Base-by-base conservation (phyloP, 1,140 invertebrate species). In the Pogonognathellus flavescens region DNA sequence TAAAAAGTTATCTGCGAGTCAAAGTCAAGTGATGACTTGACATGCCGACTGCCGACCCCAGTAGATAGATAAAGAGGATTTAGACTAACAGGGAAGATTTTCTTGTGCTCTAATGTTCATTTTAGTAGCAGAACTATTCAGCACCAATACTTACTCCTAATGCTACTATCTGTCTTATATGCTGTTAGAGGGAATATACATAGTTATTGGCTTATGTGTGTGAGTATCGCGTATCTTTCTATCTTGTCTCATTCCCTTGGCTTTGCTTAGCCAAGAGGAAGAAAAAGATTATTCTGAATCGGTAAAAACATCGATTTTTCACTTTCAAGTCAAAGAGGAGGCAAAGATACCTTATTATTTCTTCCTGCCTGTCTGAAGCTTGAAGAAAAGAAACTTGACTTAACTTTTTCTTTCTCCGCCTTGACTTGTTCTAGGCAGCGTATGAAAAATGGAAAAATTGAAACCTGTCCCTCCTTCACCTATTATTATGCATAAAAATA, bases 261-360 rank as follows among this genome's bases (percentile, higher is more conserved):
- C 70, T 70, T 82, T 85, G 72, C 84, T 55, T 72, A 85, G 84
- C 55, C 84, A 85, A 81, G 84, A 85, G 84, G 84, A 85, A 85
- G 84, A 85, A 81, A 85, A 80, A 85, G 84, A 85, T 85, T 85
- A 85, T 85, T 82, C 84, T 52, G 80, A 85, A 85, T 85, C 76
- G 76, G 84, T 85, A 85, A 85, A 85, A 85, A 85, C 84, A 85
- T 85, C 84, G 76, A 85, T 85, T 85, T 85, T 85, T 85, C 84
- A 85, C 84, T 85, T 85, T 85, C 84, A 85, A 84, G 53, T 81
- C 72, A 81, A 76, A 52, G 81, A 82, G 81, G 31, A 82, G 59
- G 70, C 49, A 50, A 59, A 80, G 66, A 81, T 85, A 85, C 72
- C 84, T 85, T 82, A 80, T 85, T 82, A 82, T 81, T 82, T 84